A percentile compares a stretch with the other conserved stretches of the same genome.
phyloP scores from a whole-genome alignment of 2,113 vertebrate genomes.

The Lepus europaeus region DNA sequence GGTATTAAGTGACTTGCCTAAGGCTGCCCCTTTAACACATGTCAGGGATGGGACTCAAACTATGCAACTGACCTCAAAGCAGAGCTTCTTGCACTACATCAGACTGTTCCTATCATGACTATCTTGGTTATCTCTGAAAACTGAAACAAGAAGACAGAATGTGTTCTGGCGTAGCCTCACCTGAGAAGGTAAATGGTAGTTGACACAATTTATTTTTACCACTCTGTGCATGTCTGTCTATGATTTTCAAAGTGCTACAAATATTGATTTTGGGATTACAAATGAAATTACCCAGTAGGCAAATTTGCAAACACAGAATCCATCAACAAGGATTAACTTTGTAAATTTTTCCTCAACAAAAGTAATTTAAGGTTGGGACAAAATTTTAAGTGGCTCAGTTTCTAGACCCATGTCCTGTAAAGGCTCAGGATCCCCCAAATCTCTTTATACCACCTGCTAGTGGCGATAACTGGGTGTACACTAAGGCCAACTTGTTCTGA shows the following conservation, averaged over 20 bases:
- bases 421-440: neutral
- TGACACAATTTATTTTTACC: neutral
- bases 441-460: neutral
- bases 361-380: neutral
- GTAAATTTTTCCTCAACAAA: neutral
- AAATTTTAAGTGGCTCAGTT: neutral
- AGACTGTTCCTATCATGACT: too few species aligned
- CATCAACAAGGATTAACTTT: neutral
- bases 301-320: neutral
- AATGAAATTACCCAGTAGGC: neutral
- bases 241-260: neutral
- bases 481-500: neutral
- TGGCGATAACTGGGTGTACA: neutral
- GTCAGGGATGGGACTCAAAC: neutral
- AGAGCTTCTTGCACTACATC: neutral
- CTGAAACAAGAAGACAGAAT: neutral
- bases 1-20: neutral
- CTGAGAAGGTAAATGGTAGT: neutral
- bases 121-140: neutral
- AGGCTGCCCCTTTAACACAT: neutral
- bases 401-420: neutral
- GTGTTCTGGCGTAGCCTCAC: neutral
- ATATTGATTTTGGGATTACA: neutral
- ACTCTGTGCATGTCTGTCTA: neutral
- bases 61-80: neutral